Evolutionary conservation across 2,888 invertebrate species (phyloP), one percentile per base, ranked within the genome.

Genomic region (Junonia oenone): DNA sequence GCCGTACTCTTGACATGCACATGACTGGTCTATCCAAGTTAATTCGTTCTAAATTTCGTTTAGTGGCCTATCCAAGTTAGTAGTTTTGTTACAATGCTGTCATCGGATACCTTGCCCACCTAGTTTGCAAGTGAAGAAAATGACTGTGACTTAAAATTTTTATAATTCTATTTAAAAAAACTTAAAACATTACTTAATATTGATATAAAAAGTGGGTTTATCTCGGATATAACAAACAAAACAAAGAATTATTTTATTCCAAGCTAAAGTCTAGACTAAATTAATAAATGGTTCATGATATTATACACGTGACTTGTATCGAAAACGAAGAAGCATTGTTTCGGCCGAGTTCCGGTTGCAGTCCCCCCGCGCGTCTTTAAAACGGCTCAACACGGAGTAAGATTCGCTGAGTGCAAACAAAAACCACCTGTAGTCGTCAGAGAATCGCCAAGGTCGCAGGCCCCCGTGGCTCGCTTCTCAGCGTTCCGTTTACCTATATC

Each of bases 401-500:
- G 76, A 76, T 75, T 78, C 70, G 64, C 73, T 75, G 62, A 67
- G 67, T 68, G 68, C 83, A 83, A 86, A 87, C 82, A 88, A 90
- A 86, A 88, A 86, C 86, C 88, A 89, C 89, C 88, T 89, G 89
- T 87, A 88, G 83, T 82, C 84, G 86, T 82, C 82, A 82, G 84
- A 73, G 81, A 85, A 81, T 82, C 73, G 78, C 76, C 89, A 89
- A 88, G 88, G 87, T 83, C 86, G 78, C 81, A 81, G 80, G 83
- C 83, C 85, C 83, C 81, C 77, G 81, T 77, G 73, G 78, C 78
- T 78, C 76, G 80, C 75, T 77, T 67, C 78, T 82, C 79, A 66
- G 80, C 86, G 88, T 81, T 87, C 84, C 86, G 87, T 81, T 89
- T 86, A 89, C 87, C 89, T 83, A 89, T 84, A 89, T 90, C 84